phyloP scores from a whole-genome alignment of 2,888 invertebrate genomes.

The Psylliodes chrysocephalus region DNA sequence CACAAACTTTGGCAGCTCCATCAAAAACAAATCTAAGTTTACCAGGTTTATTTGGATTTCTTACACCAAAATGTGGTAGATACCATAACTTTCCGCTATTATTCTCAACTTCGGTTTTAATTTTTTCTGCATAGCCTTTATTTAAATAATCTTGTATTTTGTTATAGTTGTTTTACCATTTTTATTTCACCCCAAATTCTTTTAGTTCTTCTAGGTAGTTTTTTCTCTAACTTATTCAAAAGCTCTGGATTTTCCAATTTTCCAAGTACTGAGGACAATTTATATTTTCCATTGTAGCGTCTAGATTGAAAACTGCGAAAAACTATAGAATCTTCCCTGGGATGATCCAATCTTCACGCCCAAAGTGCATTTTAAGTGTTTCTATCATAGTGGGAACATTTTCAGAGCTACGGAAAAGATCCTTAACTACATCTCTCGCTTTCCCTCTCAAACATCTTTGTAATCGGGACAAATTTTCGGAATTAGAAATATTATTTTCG shows the following conservation, averaged over 20 bases:
- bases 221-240: constrained; percentile 4
- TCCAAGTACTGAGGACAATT: constrained; percentile 7
- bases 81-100: too few species aligned
- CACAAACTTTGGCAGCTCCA: too few species aligned
- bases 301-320: constrained; percentile 4
- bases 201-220: too few species aligned
- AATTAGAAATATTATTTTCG: background rate
- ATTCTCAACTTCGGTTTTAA: too few species aligned
- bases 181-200: background rate
- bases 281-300: background rate
- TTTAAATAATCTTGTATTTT: too few species aligned
- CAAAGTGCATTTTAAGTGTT: background rate
- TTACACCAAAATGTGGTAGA: too few species aligned
- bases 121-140: too few species aligned
- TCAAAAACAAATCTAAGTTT: too few species aligned
- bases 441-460: constrained; percentile 7
- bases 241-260: constrained; percentile 9
- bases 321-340: background rate
- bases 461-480: constrained; percentile 4
- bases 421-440: background rate
- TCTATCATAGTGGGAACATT: background rate
- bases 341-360: background rate
- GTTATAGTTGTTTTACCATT: too few species aligned
- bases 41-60: too few species aligned
- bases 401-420: background rate